Base-by-base conservation (phyloP, 2,888 invertebrate genomes). In the Pheosia gnoma region DNA sequence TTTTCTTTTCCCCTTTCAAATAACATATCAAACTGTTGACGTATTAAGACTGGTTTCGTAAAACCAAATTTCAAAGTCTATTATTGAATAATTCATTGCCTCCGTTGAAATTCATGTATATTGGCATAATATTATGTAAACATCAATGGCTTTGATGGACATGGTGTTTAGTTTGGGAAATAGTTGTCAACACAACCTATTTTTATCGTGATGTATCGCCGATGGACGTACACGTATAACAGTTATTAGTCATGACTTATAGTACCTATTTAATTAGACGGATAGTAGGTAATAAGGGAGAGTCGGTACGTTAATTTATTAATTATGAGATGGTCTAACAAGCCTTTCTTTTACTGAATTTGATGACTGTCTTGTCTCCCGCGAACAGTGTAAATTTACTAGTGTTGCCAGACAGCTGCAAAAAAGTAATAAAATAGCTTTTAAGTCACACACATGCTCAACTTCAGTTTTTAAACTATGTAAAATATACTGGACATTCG, bases 211-310 rank as follows among this genome's bases (percentile, higher is more conserved):
- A 62, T 60, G 60, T 63, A 67, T 55, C 52, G 51, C 59, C 51
- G 63, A 65, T 58, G 59, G 54, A 51, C 5, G 59, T 58, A 60
- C 64, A 62, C 65, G 63, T 67, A 66, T 25, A 25, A 25, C 25
- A 25, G 64, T 49, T 63, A 56, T 61, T 66, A 71, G 58, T 75
- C 74, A 75, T 77, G 75, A 75, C 77, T 73, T 60, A 68, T 68
- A n/a, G n/a, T n/a, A 77, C 25, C 25, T 25, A 25, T 25, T 25
- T 25, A 1, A 25, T 25, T 25, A 25, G 25, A 1, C 25, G 25
- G 25, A 25, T 25, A 25, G 25, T 25, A 25, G 25, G 25, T 25
- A 25, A 25, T 25, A 25, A 25, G 25, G 25, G 25, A 25, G 25
- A 25, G 25, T 25, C 25, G 25, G 25, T 25, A 25, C 2, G 25